Evolutionary conservation across 1,140 invertebrate genomes (phyloP).

Genomic region (Anoplolepis gracilipes): DNA sequence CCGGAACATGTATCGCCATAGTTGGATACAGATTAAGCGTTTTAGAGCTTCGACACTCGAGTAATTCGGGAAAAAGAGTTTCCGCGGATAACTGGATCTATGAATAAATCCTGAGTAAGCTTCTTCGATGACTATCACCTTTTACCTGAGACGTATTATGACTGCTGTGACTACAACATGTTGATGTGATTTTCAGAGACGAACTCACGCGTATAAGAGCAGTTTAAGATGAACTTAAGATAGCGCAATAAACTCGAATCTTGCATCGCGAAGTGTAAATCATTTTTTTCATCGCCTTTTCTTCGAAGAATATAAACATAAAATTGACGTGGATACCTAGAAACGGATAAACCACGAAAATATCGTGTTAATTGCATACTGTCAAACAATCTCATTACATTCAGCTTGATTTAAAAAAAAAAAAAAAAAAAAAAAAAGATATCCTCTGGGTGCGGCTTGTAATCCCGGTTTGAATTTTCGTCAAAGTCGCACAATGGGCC

Average conservation of each 20-base stretch:
- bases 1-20: conserved; percentile 81
- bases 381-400: conserved; percentile 45
- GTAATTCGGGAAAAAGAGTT: conserved; percentile 75
- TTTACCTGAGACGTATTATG: not conserved
- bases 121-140: conserved; percentile 28
- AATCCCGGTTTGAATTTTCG: conserved; percentile 72
- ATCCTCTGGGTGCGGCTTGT: conserved; percentile 63
- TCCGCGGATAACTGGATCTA: conserved; percentile 50
- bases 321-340: not conserved
- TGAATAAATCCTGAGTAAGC: conserved; percentile 71
- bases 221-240: not conserved
- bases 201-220: too few species aligned
- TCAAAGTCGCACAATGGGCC: conserved; percentile 72
- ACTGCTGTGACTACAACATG: not conserved
- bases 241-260: not conserved
- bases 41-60: conserved; percentile 79
- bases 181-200: not conserved
- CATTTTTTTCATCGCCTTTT: not conserved
- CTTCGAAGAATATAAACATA: not conserved
- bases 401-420: conserved; percentile 27
- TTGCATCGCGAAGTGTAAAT: not conserved
- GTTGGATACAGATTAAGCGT: conserved; percentile 82
- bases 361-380: conserved; percentile 40
- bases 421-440: conserved; percentile 39
- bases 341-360: conserved; percentile 16